Conservation (phyloP, 2,888 invertebrate species). For the Polietes domitor region DNA sequence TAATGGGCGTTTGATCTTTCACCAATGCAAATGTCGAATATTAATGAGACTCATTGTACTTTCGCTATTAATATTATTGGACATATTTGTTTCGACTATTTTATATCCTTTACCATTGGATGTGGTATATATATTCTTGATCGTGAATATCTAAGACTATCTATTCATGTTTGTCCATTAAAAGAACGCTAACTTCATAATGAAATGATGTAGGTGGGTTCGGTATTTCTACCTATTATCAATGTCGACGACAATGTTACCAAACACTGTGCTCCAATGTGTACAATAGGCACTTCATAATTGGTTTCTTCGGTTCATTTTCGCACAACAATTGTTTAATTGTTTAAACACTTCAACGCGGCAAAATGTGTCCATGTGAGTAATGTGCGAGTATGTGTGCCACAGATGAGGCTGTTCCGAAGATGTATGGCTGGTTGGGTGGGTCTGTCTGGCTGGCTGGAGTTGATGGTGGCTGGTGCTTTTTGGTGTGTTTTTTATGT, state of each 20-base stretch:
- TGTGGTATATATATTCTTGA: too few species aligned
- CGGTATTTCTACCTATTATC: too few species aligned
- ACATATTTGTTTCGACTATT: too few species aligned
- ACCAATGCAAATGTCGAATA: too few species aligned
- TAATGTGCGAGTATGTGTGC: background rate
- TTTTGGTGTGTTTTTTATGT: background rate
- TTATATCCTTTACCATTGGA: too few species aligned
- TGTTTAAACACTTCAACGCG: background rate
- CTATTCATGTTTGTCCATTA: too few species aligned
- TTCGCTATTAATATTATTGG: too few species aligned
- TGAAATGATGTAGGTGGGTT: too few species aligned
- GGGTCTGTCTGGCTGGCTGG: background rate
- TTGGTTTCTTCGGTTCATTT: constrained; percentile 18
- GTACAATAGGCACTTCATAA: constrained; percentile 10
- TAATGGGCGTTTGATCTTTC: too few species aligned
- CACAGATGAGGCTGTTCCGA: background rate
- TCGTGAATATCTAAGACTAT: too few species aligned
- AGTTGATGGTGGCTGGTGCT: background rate
- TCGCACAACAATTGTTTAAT: constrained; percentile 32
- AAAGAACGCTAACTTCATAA: too few species aligned
- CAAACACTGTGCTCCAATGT: background rate
- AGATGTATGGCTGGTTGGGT: background rate
- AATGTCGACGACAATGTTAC: background rate
- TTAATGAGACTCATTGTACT: too few species aligned
- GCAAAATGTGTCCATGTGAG: background rate